phyloP scores from a whole-genome alignment of 92 coral and sea anemone genomes.

The Porites evermanni region DNA sequence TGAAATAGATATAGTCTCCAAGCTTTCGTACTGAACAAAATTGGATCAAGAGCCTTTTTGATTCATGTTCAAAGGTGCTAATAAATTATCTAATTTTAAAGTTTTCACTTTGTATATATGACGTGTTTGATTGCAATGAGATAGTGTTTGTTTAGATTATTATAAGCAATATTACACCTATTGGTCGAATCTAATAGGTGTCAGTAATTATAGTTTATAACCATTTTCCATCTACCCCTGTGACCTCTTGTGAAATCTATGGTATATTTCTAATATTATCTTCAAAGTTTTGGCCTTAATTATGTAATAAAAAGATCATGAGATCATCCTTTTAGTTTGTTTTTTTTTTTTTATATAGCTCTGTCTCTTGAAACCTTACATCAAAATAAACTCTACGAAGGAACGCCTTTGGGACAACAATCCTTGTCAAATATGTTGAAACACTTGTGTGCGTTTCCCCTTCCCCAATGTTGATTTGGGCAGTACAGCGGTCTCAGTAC shows the following conservation, averaged over 20 bases:
- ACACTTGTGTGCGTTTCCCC: too few relatives aligned
- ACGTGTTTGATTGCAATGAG: background rate
- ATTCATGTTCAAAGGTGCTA: background rate
- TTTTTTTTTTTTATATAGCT: background rate
- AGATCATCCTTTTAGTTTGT: background rate
- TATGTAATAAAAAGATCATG: slow-evolving; percentile 42
- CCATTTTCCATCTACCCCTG: background rate
- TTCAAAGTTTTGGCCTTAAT: slow-evolving; percentile 33
- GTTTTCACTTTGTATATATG: slow-evolving; percentile 29
- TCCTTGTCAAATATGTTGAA: too few relatives aligned
- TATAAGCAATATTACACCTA: background rate
- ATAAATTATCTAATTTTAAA: slow-evolving; percentile 14
- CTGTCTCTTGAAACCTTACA: too few relatives aligned
- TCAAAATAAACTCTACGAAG: too few relatives aligned
- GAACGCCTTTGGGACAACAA: too few relatives aligned
- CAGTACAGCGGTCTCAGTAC: too few relatives aligned
- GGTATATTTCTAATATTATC: slow-evolving; percentile 38
- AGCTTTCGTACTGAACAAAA: slow-evolving; percentile 8
- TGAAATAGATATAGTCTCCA: background rate
- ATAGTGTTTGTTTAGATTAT: background rate
- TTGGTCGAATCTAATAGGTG: background rate
- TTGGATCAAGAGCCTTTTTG: slow-evolving; percentile 4
- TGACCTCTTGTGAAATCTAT: slow-evolving; percentile 14
- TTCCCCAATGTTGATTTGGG: too few relatives aligned
- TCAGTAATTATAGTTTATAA: background rate